Percentiles rank a stretch among this genome's conserved stretches.
phyloP scores from a whole-genome alignment of 2,113 vertebrate species.

The Nothoprocta perdicaria region DNA sequence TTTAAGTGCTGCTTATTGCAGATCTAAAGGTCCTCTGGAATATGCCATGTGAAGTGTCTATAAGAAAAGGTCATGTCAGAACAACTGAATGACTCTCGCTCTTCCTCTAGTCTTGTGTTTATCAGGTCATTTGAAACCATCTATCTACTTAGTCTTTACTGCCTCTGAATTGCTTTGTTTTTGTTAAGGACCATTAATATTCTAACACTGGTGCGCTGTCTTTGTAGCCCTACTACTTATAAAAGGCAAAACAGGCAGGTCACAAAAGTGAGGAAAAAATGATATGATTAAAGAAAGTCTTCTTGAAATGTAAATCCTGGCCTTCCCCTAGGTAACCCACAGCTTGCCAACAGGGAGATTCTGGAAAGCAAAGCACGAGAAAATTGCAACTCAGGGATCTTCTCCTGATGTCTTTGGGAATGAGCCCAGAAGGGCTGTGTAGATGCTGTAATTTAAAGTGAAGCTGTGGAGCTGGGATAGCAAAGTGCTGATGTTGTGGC shows the following conservation, averaged over 20 bases:
- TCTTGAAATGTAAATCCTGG: too few species aligned
- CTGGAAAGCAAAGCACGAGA: too few species aligned
- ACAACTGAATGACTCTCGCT: not conserved
- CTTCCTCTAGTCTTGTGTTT: not conserved
- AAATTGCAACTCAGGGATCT: too few species aligned
- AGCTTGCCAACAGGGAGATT: too few species aligned
- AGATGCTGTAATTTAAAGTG: not conserved
- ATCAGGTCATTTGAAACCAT: slow-evolving; percentile 12
- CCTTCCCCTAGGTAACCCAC: too few species aligned
- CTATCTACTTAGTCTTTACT: not conserved
- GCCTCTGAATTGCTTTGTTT: not conserved
- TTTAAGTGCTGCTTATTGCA: not conserved
- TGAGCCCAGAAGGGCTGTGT: not conserved
- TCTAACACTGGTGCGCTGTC: not conserved
- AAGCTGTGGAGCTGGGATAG: not conserved
- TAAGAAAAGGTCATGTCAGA: slow-evolving; percentile 15
- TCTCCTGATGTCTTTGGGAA: not conserved
- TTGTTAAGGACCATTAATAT: slow-evolving; percentile 32
- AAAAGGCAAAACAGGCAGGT: not conserved
- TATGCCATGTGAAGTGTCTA: not conserved
- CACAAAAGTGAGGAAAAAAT: not conserved
- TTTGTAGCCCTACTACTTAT: not conserved
- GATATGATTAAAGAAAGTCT: too few species aligned
- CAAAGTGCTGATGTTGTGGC: fast-evolving
- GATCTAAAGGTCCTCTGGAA: not conserved